These are phyloP conservation scores for Caranx ignobilis DNA, from an alignment of 2,113 vertebrate species.

Conservation along the genomic window DNA sequence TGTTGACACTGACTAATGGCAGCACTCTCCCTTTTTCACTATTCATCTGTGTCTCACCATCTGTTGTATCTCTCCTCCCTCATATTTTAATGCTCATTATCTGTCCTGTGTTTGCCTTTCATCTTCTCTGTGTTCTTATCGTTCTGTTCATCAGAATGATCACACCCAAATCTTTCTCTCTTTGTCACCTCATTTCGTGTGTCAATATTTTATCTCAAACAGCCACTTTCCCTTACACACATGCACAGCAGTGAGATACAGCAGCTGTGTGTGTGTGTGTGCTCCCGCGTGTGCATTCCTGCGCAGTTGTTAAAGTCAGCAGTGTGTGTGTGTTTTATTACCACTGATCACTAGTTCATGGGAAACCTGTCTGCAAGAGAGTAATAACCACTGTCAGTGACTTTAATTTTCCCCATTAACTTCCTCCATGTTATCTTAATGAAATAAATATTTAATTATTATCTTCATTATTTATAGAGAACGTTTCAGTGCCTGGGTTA, in stretches of 20 bases:
- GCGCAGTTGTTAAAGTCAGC: background rate
- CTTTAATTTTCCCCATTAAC: background rate
- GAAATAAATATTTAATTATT: background rate
- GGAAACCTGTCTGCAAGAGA: background rate
- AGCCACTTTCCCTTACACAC: background rate
- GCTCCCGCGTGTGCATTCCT: background rate
- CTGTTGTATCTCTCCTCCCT: conserved; percentile 9
- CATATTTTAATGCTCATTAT: background rate
- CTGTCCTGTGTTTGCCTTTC: background rate
- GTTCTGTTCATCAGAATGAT: background rate
- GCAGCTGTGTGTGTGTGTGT: conserved; percentile 22
- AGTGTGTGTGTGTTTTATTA: background rate
- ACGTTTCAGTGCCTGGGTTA: no score
- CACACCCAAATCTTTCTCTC: background rate
- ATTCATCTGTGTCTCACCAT: conserved; percentile 12
- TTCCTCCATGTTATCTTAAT: background rate
- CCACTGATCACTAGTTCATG: background rate
- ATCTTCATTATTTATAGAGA: background rate
- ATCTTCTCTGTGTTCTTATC: background rate
- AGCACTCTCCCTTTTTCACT: background rate
- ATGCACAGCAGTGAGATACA: background rate
- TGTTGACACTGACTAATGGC: conserved; percentile 50
- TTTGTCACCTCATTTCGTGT: conserved; percentile 6
- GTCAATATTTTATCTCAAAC: conserved; percentile 12
- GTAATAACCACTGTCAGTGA: background rate